Evolutionary conservation across 2,113 vertebrate genomes (phyloP).

Genomic region (Pampusana beccarii): DNA sequence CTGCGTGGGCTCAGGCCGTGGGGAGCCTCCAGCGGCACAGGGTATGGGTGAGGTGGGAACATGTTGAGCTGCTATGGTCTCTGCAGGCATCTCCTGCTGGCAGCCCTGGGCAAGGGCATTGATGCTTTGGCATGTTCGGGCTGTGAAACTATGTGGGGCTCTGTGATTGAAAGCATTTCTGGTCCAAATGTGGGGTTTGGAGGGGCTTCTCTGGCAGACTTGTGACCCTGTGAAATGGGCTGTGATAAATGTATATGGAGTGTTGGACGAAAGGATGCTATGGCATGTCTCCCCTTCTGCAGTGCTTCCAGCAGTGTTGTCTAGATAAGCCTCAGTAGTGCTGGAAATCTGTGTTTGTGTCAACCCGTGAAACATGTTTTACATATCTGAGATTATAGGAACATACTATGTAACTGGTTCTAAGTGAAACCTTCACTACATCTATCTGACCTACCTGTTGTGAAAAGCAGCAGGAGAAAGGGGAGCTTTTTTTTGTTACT

Average conservation of each 20-base stretch:
- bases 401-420: background rate
- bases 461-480: background rate
- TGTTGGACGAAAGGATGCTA: background rate
- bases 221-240: background rate
- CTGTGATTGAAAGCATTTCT: background rate
- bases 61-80: background rate
- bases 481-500: background rate
- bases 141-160: background rate
- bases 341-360: background rate
- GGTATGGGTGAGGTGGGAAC: background rate
- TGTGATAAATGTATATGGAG: background rate
- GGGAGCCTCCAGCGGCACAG: accelerated
- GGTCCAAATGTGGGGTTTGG: background rate
- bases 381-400: background rate
- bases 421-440: background rate
- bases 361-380: background rate
- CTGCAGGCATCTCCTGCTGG: background rate
- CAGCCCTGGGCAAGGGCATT: background rate
- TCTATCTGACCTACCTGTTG: background rate
- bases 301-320: background rate
- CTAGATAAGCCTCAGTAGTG: background rate
- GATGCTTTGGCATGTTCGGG: background rate
- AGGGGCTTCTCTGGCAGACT: background rate
- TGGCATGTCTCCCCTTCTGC: background rate
- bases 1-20: background rate